phyloP scores from a whole-genome alignment of 2,888 invertebrate species.

The Xylota segnis region DNA sequence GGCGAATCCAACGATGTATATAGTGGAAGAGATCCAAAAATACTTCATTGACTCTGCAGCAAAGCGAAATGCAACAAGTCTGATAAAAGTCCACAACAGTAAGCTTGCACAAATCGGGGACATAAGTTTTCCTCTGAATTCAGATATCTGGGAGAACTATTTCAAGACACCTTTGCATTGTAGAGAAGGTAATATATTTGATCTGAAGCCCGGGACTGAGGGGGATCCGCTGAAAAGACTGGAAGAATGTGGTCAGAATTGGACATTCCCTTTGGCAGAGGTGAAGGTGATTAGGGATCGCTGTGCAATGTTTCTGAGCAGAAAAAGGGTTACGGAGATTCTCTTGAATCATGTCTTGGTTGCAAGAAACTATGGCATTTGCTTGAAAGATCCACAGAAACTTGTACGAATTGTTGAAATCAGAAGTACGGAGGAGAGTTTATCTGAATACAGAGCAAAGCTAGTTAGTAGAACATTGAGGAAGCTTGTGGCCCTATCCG shows the following conservation, averaged over 20 bases:
- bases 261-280: slow-evolving; percentile 78
- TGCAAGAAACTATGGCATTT: slow-evolving; percentile 62
- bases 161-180: slow-evolving; percentile 75
- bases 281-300: slow-evolving; percentile 78
- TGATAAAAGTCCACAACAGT: slow-evolving; percentile 87
- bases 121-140: slow-evolving; percentile 87
- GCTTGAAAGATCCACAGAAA: slow-evolving; percentile 48
- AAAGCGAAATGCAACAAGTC: slow-evolving; percentile 65
- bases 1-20: slow-evolving; percentile 47
- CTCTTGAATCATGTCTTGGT: slow-evolving; percentile 78
- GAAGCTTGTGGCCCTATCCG: slow-evolving; percentile 78
- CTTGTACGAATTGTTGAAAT: neutral
- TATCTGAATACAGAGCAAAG: slow-evolving; percentile 79
- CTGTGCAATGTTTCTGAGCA: slow-evolving; percentile 79
- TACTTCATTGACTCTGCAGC: slow-evolving; percentile 32
- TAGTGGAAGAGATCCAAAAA: slow-evolving; percentile 28
- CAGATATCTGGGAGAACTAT: slow-evolving; percentile 86
- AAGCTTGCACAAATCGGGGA: slow-evolving; percentile 87
- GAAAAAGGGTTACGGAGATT: slow-evolving; percentile 72
- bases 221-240: slow-evolving; percentile 52
- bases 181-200: slow-evolving; percentile 38
- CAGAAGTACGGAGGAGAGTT: slow-evolving; percentile 40
- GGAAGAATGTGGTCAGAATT: slow-evolving; percentile 74
- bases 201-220: slow-evolving; percentile 16
- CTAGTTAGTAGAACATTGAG: slow-evolving; percentile 77